Conservation (phyloP, 2,113 vertebrate species). For the Pipra filicauda region DNA sequence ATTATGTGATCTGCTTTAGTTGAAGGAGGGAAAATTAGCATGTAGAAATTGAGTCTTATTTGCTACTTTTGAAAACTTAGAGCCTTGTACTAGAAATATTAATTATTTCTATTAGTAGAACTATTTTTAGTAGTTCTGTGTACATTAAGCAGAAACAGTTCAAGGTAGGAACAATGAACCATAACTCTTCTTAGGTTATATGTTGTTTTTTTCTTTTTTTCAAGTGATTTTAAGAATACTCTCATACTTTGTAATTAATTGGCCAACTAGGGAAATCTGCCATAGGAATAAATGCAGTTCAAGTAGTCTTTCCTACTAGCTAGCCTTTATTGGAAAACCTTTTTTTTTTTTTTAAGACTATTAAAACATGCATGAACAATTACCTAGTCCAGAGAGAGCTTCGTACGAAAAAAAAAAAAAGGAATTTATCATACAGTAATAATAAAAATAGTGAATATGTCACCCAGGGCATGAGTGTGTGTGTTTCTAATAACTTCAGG, state of each 20-base stretch:
- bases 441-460: constrained; percentile 67
- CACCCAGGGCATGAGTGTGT: constrained; percentile 46
- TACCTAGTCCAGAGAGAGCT: constrained; percentile 68
- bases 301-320: constrained; percentile 74
- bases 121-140: not conserved
- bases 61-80: not conserved
- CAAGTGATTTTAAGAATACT: constrained; percentile 65
- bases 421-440: constrained; percentile 73
- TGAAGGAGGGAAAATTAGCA: not conserved
- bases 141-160: constrained; percentile 3
- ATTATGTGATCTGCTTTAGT: not conserved
- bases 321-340: constrained; percentile 75
- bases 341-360: constrained; percentile 69
- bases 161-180: constrained; percentile 54
- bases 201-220: not conserved
- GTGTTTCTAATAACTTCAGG: constrained; percentile 52
- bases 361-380: constrained; percentile 84
- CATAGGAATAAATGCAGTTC: constrained; percentile 79
- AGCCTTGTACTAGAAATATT: constrained; percentile 8
- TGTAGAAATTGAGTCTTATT: not conserved
- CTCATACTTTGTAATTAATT: constrained; percentile 85
- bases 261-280: constrained; percentile 88
- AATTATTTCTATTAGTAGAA: not conserved
- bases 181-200: constrained; percentile 16
- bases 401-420: constrained; percentile 51